Percentiles rank a stretch among this genome's conserved stretches.
Evolutionary conservation across 1,140 invertebrate species (phyloP).

Genomic region (Subanguina moxae): DNA sequence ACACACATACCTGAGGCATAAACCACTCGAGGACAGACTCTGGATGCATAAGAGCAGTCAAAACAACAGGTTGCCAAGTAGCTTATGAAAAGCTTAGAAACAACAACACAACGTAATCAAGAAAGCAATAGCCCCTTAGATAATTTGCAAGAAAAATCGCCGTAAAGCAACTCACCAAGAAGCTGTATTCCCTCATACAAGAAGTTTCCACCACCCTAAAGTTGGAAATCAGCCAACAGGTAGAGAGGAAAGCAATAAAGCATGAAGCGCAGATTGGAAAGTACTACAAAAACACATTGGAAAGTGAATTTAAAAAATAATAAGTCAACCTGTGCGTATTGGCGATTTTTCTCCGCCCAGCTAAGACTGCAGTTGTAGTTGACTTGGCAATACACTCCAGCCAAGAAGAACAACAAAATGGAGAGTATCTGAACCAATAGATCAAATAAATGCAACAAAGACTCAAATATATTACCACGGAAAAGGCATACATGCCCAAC

Average conservation of each 20-base stretch:
- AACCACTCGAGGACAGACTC: too few species aligned
- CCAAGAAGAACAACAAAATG: slow-evolving; percentile 25
- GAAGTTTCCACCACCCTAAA: slow-evolving; percentile 34
- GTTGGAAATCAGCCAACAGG: slow-evolving; percentile 33
- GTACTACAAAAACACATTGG: slow-evolving; percentile 19
- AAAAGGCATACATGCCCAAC: slow-evolving; percentile 13
- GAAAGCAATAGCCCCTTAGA: slow-evolving; percentile 1
- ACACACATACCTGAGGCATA: too few species aligned
- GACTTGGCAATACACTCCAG: slow-evolving; percentile 28
- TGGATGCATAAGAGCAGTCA: too few species aligned
- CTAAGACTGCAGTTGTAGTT: slow-evolving; percentile 23
- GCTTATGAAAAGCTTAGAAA: too few species aligned
- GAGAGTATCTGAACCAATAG: slow-evolving; percentile 18
- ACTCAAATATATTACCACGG: slow-evolving; percentile 8
- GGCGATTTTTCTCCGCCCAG: slow-evolving; percentile 27
- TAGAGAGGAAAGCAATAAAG: slow-evolving; percentile 32
- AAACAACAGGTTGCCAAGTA: too few species aligned
- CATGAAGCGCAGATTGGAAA: slow-evolving; percentile 32
- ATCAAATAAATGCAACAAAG: too few species aligned
- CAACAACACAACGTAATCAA: too few species aligned
- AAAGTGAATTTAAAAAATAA: slow-evolving; percentile 12
- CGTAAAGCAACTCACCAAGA: slow-evolving; percentile 17
- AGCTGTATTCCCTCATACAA: slow-evolving; percentile 34
- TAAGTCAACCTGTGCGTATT: slow-evolving; percentile 24
- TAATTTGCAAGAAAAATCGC: neutral